Evolutionary conservation across 2,888 invertebrate genomes (phyloP).

Genomic region (Erynnis tages): DNA sequence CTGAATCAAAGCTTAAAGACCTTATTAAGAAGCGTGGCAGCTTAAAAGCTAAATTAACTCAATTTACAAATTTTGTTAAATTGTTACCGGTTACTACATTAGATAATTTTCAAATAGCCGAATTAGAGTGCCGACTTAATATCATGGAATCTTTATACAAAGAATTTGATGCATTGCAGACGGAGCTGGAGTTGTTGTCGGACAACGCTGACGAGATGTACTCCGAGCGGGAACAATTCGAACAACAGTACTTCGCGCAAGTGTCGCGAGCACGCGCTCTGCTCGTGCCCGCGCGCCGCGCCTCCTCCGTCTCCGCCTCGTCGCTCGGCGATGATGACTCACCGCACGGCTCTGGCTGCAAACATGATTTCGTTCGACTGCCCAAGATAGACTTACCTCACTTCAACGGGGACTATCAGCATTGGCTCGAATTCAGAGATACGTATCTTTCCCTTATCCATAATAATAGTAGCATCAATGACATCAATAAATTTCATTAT

Average conservation of each 20-base stretch:
- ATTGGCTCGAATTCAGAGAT: constrained; percentile 32
- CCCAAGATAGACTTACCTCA: constrained; percentile 21
- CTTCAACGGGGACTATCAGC: constrained; percentile 20
- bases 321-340: background rate
- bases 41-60: constrained; percentile 12
- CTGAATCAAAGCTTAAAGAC: background rate
- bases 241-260: constrained; percentile 6
- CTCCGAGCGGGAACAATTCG: constrained; percentile 18
- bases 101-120: constrained; percentile 5
- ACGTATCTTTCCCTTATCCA: constrained; percentile 27
- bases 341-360: constrained; percentile 1
- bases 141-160: constrained; percentile 14
- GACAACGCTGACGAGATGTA: constrained; percentile 14
- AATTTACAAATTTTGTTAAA: constrained; percentile 4
- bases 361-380: constrained; percentile 13
- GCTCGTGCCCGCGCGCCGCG: background rate
- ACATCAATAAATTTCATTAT: constrained; percentile 15
- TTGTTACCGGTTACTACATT: background rate
- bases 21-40: constrained; percentile 4
- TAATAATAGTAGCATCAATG: constrained; percentile 10
- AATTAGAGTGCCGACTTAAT: constrained; percentile 15
- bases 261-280: constrained; percentile 1
- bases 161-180: constrained; percentile 23
- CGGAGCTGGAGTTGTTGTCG: constrained; percentile 25
- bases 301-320: background rate